A percentile compares a stretch with the other conserved stretches of the same genome.
Conservation (phyloP, 2,888 invertebrate genomes). For the Temnothorax rugatulus region DNA sequence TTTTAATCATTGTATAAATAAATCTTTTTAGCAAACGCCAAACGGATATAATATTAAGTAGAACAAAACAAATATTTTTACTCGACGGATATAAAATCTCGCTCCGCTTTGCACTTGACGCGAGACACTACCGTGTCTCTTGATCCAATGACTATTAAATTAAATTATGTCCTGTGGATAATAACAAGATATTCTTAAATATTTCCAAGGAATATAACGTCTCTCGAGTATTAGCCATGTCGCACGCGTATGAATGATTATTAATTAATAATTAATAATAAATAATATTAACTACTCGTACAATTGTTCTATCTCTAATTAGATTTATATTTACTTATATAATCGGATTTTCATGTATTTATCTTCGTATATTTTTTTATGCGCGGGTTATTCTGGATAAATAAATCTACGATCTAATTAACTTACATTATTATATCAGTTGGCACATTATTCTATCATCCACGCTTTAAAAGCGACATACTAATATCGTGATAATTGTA, state of each 20-base stretch:
- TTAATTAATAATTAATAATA: conserved; percentile 21
- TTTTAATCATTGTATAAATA: conserved; percentile 61
- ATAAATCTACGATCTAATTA: conserved; percentile 20
- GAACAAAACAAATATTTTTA: background rate
- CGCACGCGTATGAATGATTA: background rate
- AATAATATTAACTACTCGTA: conserved; percentile 7
- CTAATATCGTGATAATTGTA: conserved; percentile 18
- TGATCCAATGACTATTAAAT: background rate
- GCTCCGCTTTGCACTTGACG: too few relatives aligned
- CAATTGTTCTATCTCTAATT: conserved; percentile 18
- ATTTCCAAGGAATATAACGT: background rate
- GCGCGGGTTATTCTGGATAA: background rate
- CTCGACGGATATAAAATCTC: background rate
- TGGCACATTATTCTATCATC: conserved; percentile 39
- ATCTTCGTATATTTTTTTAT: conserved; percentile 9
- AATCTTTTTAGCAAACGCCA: background rate
- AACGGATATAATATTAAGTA: background rate
- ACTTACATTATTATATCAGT: conserved; percentile 25
- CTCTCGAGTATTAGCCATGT: background rate
- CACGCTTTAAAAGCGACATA: background rate
- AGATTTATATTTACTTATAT: background rate
- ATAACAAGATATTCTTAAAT: background rate
- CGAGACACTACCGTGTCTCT: too few relatives aligned
- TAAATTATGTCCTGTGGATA: conserved; percentile 25
- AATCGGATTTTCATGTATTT: conserved; percentile 3